Percentiles rank a stretch among this genome's conserved stretches.
phyloP scores from a whole-genome alignment of 2,797 vertebrate genomes.

The Galagoides demidoff region DNA sequence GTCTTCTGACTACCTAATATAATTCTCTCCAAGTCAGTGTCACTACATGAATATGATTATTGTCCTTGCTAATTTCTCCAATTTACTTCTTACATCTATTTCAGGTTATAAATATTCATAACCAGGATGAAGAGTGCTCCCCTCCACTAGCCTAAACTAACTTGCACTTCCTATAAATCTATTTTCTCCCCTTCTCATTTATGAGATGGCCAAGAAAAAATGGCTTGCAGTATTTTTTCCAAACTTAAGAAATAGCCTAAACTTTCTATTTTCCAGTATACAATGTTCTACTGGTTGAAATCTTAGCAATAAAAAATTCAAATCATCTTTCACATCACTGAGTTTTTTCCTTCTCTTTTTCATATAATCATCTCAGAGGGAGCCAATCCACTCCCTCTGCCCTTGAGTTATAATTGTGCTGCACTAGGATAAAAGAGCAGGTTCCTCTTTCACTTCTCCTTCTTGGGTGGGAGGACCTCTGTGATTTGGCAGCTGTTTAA shows the following conservation, averaged over 20 bases:
- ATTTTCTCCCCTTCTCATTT: conserved; percentile 56
- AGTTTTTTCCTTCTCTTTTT: not conserved
- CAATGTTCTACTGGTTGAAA: not conserved
- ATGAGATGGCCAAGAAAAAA: conserved; percentile 31
- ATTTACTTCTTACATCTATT: conserved; percentile 70
- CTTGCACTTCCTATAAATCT: conserved; percentile 64
- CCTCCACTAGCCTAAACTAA: conserved; percentile 56
- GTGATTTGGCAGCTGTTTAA: not conserved
- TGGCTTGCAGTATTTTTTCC: not conserved
- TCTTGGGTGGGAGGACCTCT: not conserved
- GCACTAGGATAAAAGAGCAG: not conserved
- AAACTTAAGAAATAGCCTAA: not conserved
- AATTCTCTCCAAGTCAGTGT: conserved; percentile 70
- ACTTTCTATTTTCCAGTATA: not conserved
- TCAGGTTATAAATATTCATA: conserved; percentile 77
- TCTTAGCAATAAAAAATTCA: conserved; percentile 20
- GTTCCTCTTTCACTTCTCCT: not conserved
- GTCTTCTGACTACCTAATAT: conserved; percentile 76
- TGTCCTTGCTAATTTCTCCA: conserved; percentile 70
- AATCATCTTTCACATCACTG: not conserved
- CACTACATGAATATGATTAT: conserved; percentile 70
- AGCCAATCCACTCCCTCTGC: not conserved
- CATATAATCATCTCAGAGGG: not conserved
- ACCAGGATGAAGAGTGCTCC: conserved; percentile 26
- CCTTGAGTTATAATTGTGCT: conserved; percentile 13